Conservation (phyloP, 1,140 invertebrate species). For the Elymnias hypermnestra region DNA sequence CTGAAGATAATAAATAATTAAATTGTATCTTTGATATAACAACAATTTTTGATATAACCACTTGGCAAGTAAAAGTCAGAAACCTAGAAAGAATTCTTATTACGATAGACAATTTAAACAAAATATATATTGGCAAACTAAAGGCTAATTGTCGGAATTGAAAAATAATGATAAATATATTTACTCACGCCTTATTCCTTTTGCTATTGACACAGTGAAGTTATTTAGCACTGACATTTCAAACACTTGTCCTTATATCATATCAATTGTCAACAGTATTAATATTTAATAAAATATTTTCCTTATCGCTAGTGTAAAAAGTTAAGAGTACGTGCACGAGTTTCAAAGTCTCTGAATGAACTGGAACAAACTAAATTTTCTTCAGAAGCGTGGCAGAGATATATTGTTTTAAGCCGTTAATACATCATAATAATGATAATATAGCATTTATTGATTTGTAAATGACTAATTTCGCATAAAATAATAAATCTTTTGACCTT, state of each 20-base stretch:
- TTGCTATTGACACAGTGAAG: slow-evolving; percentile 51
- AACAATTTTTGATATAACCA: too few relatives aligned
- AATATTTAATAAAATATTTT: slow-evolving; percentile 16
- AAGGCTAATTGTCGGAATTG: background rate
- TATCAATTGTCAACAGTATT: background rate
- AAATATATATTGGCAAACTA: background rate
- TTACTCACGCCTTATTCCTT: slow-evolving; percentile 53
- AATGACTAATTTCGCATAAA: background rate
- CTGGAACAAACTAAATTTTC: slow-evolving; percentile 3
- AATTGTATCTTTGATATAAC: too few relatives aligned
- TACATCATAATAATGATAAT: slow-evolving; percentile 1
- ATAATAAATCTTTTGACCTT: background rate
- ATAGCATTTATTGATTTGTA: background rate
- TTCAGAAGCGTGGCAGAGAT: slow-evolving; percentile 10
- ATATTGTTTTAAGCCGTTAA: background rate
- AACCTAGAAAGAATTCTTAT: too few relatives aligned
- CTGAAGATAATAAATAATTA: too few relatives aligned
- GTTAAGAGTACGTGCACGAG: background rate
- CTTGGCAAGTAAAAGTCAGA: too few relatives aligned
- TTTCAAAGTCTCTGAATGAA: slow-evolving; percentile 17
- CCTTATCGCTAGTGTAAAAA: slow-evolving; percentile 5
- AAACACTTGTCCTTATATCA: slow-evolving; percentile 17
- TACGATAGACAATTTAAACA: too few relatives aligned
- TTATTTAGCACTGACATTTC: slow-evolving; percentile 59
- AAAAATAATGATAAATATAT: slow-evolving; percentile 1